Evolutionary conservation across 2,797 vertebrate genomes (phyloP), one percentile per base, ranked within the genome.

Genomic region (Microchirus variegatus): DNA sequence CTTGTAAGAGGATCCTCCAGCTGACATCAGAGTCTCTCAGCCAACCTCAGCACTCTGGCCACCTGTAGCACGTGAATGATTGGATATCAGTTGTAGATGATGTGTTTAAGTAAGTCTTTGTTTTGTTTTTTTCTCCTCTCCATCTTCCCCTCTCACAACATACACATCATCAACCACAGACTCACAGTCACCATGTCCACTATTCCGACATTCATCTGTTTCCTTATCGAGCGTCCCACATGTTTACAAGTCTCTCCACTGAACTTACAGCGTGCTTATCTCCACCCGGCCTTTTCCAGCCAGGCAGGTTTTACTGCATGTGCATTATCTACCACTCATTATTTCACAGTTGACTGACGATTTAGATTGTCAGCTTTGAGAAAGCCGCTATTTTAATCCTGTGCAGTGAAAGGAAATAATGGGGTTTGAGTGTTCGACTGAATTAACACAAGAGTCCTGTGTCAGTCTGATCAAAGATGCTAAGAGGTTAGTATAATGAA

Each of bases 1-100:
- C 68, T 64, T 54, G 87, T 79, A 83, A 87, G 70, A 75, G 54
- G 80, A 90, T 88, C 85, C 67, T 67, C 61, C 41, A 14, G 56
- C 50, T 75, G 73, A 79, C 52, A 52, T 72, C 68, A 70, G 63
- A 46, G 54, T n/a, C 67, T 54, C 16, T 59, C 37, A 15, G 61
- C 76, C 85, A 81, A 48, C 82, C 40, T 3, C 4, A 19, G 10
- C 22, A 0, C 16, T 1, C 36, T 16, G 45, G 36, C 47, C 67
- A 44, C 63, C 58, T 60, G 53, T 73, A 65, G 58, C 47, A 18
- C 56, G 58, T 48, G 12, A 37, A 35, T 50, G 62, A 66, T 26
- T 62, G 59, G 52, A 60, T 68, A 57, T 5, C 48, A 6, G 17
- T 51, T 31, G 40, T 52, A 6, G 48, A 11, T 14, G 31, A 17